Conservation (phyloP, 2,888 invertebrate genomes). For the Rhabditoides inermis region DNA sequence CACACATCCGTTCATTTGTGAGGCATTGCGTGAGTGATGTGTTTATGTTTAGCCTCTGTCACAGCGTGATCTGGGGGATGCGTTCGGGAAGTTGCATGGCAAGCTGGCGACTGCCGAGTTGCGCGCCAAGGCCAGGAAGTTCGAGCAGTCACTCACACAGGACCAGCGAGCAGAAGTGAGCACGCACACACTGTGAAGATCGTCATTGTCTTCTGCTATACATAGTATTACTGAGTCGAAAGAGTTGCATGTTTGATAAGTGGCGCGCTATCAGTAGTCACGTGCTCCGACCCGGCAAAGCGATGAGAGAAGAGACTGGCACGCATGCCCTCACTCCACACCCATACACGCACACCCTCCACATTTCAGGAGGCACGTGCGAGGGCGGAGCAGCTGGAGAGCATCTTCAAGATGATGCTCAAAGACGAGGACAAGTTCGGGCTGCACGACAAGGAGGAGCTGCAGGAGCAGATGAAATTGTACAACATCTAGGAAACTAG, state of each 20-base stretch:
- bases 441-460: constrained; percentile 31
- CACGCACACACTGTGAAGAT: no score
- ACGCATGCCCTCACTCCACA: no score
- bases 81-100: constrained; percentile 39
- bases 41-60: no score
- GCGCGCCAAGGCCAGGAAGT: constrained; percentile 30
- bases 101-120: constrained; percentile 46
- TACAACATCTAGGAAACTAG: constrained; percentile 42
- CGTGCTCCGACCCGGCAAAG: no score
- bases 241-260: no score
- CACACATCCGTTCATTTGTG: no score
- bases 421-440: constrained; percentile 45
- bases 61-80: no score
- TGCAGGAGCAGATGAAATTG: constrained; percentile 44
- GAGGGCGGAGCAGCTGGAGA: constrained; percentile 36
- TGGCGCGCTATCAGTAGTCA: no score
- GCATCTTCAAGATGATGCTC: constrained; percentile 44
- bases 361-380: constrained; percentile 32
- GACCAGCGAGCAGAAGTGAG: constrained; percentile 38
- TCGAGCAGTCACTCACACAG: constrained; percentile 36
- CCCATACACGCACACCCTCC: no score
- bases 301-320: no score
- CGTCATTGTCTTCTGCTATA: no score
- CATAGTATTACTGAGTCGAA: neutral
- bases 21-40: no score